A percentile compares a stretch with the other conserved stretches of the same genome.
These are phyloP conservation scores for Scaptomyza caliginosa DNA, from an alignment of 2,888 invertebrate genomes.

Conservation along the genomic window DNA sequence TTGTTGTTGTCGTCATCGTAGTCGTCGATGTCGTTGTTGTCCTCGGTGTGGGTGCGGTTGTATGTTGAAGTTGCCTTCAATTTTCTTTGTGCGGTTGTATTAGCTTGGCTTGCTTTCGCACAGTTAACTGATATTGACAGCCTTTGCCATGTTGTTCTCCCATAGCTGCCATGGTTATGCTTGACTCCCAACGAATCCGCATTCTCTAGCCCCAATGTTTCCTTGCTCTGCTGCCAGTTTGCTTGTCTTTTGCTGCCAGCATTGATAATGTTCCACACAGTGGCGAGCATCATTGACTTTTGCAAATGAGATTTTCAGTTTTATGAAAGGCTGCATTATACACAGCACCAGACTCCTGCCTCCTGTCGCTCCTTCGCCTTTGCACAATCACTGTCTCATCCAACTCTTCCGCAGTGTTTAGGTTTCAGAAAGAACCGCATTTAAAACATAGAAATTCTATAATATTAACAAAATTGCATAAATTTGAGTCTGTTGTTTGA, in stretches of 20 bases:
- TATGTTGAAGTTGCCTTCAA: constrained; percentile 61
- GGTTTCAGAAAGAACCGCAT: no score
- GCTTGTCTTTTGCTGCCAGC: constrained; percentile 27
- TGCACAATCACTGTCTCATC: background rate
- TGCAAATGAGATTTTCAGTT: constrained; percentile 73
- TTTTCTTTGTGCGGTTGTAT: constrained; percentile 36
- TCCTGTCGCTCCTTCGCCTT: no score
- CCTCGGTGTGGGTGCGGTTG: constrained; percentile 38
- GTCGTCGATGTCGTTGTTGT: constrained; percentile 22
- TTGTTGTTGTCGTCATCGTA: constrained; percentile 7
- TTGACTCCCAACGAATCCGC: constrained; percentile 7
- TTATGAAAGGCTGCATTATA: constrained; percentile 61
- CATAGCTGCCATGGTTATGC: background rate
- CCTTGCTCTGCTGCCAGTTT: background rate
- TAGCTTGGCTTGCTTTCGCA: constrained; percentile 39
- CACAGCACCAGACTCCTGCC: background rate
- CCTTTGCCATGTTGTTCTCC: constrained; percentile 63
- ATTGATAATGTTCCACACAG: constrained; percentile 35
- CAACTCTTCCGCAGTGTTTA: background rate
- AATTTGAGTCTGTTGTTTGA: no score
- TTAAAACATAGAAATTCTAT: no score
- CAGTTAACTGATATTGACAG: constrained; percentile 74
- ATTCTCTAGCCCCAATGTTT: background rate
- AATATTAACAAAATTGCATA: no score
- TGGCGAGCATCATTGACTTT: constrained; percentile 31